These are phyloP conservation scores for Umimayanthus chanpuru DNA, from an alignment of 92 coral and sea anemone species.

Conservation along the genomic window DNA sequence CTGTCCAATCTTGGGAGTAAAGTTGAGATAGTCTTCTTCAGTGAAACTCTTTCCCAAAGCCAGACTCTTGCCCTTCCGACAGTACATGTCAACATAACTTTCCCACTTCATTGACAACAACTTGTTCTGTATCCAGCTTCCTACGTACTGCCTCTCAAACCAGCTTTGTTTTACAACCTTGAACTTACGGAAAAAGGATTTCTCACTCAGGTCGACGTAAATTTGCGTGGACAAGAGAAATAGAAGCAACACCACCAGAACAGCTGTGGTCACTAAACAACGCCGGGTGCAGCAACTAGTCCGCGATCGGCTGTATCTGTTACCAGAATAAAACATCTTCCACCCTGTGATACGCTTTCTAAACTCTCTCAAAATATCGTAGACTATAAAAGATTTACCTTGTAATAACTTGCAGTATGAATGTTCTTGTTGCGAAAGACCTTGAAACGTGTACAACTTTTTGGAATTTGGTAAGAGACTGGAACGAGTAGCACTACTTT, in stretches of 20 bases:
- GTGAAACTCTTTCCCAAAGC: conserved; percentile 60
- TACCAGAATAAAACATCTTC: conserved; percentile 5
- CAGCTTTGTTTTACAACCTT: conserved; percentile 62
- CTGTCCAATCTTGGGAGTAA: conserved; percentile 40
- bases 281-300: conserved; percentile 26
- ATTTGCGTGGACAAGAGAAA: conserved; percentile 47
- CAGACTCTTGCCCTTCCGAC: conserved; percentile 54
- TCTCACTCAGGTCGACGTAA: conserved; percentile 53
- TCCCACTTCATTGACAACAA: conserved; percentile 61
- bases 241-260: neutral
- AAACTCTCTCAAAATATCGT: neutral
- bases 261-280: neutral
- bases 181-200: conserved; percentile 64
- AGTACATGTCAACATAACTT: conserved; percentile 60
- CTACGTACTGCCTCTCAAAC: conserved; percentile 61
- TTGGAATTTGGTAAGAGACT: neutral
- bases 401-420: neutral
- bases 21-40: conserved; percentile 48
- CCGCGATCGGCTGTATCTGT: conserved; percentile 1
- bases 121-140: conserved; percentile 62
- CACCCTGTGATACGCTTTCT: neutral
- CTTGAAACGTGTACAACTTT: conserved; percentile 2
- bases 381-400: neutral
- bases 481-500: neutral
- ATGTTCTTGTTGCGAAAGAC: neutral